Base-by-base conservation (phyloP, 2,888 invertebrate genomes). In the Lamellibrachia columna region DNA sequence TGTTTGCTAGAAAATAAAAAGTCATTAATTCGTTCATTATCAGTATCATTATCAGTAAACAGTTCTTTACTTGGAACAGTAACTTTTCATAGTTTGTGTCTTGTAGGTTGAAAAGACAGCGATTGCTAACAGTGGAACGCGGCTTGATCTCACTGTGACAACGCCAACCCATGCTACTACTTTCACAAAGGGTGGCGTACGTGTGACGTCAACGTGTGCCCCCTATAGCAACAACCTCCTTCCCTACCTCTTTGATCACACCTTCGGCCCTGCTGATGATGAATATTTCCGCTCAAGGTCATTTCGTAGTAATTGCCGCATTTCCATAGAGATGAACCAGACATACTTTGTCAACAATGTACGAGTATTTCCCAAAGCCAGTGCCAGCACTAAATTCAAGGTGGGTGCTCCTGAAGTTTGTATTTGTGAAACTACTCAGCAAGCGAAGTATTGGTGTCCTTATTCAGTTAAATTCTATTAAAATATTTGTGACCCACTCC, bases 301-400 rank as follows among this genome's bases (percentile, higher is more conserved):
- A 0, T n/a, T 6, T 6, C n/a, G 75, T 22, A 53, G 93, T 7
- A 22, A 93, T 15, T 92, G 95, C 3, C 94, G 94, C 2, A 90
- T 95, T 0, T 94, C 94, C 53, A 93, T 95, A 9, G 92, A 93
- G 2, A 92, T 95, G 28, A 8, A 93, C 93, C 90, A 91, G 93
- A n/a, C 92, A 15, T 92, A 94, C 58, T 94, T 93, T 91, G 94
- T 95, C 52, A 95, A 94, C 91, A 94, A 93, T 75, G 92, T 95
- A 9, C 94, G 95, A 91, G 93, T 95, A 8, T 95, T 93, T 90
- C 94, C 95, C 8, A 93, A 93, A 4, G 55, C 91, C 1, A 55
- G 52, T 22, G 94, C 93, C 60, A 94, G 94, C 58, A 94, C 95
- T 22, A 94, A 94, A 90, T 94, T 95, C 90, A 95, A 95, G 94